Evolutionary conservation across 1,140 invertebrate species (phyloP), one percentile per base, ranked within the genome.

Genomic region (Drosophila miranda): DNA sequence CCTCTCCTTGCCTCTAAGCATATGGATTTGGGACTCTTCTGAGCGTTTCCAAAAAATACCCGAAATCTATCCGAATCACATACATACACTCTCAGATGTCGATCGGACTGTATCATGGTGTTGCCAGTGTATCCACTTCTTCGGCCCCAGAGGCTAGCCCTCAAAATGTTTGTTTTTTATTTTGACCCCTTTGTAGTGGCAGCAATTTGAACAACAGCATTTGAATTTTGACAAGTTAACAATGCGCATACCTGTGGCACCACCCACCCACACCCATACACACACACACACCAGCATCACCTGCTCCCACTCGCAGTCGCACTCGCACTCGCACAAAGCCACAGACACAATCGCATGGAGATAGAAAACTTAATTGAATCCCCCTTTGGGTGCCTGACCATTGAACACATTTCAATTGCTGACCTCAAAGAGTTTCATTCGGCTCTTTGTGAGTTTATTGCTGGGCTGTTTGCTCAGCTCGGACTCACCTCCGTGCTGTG

Each of bases 361-460:
- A 42, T 62, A 55, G 70, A 56, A 51, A 73, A 63, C 69, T 43
- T 57, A 73, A 57, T 73, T 73, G 70, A 73, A 46, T 63, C 19
- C 52, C 58, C 58, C 38, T 28, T 16, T 26, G 50, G 30, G 16
- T 42, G 61, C 30, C 34, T 42, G 45, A 16, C 16, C 49, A 70
- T 69, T 51, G 42, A 57, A 50, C 67, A 45, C 54, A 71, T 52
- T 72, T 62, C 68, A 63, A 63, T 73, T 73, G 69, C 38, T 73
- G 70, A 73, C 70, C 80, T 80, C 81, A 86, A 86, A 80, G 72
- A 62, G 56, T 49, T 73, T 58, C 56, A 59, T 58, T 75, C 48
- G 64, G 53, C 61, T 42, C 60, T 46, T 52, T 46, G 28, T 28
- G 19, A n/a, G 28, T n/a, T 52, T 53, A 21, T 19, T 8, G 8